Conservation (phyloP, 2,888 invertebrate species). For the Nasonovia ribisnigri region DNA sequence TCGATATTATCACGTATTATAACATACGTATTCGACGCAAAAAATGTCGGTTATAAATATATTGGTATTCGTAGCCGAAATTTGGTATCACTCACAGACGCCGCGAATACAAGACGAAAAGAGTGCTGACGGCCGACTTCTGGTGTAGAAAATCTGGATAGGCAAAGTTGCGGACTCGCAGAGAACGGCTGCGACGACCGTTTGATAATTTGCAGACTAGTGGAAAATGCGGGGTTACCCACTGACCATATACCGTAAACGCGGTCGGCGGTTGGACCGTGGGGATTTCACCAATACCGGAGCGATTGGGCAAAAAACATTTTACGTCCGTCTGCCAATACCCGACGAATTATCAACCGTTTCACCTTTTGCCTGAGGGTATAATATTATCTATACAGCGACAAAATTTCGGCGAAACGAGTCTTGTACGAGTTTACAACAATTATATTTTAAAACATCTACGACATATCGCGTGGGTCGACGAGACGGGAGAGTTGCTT, state of each 20-base stretch:
- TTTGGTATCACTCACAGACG: neutral
- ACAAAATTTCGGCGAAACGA: neutral
- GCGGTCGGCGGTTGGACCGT: neutral
- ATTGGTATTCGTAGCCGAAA: neutral
- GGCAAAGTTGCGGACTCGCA: no score
- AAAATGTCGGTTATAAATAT: no score
- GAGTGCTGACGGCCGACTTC: no score
- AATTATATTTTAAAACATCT: neutral
- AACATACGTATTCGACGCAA: neutral
- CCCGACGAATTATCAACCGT: neutral
- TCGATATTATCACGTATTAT: neutral
- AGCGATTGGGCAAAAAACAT: neutral
- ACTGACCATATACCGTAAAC: neutral
- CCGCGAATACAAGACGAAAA: no score
- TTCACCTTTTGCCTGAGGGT: neutral
- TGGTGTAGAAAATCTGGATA: no score
- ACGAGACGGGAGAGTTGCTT: neutral
- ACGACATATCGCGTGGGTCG: neutral
- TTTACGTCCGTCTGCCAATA: neutral
- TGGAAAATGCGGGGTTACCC: neutral
- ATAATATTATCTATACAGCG: neutral
- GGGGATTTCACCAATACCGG: neutral
- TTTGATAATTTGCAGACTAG: no score
- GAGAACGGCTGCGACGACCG: no score
- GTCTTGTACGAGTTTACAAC: neutral